Evolutionary conservation across 2,888 invertebrate species (phyloP), one percentile per base, ranked within the genome.

Genomic region (Xanthia togata): DNA sequence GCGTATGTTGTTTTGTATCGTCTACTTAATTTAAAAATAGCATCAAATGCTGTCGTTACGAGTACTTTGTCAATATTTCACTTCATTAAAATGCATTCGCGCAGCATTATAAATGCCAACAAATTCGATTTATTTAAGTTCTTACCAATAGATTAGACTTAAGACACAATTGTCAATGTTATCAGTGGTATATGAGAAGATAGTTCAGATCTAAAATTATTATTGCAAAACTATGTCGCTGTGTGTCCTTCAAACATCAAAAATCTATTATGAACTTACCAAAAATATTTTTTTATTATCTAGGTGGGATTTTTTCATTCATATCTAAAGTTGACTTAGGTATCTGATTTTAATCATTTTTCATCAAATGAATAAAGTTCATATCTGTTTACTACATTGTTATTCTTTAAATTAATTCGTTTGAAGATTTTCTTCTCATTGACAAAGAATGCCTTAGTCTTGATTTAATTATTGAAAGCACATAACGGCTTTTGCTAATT

Each of bases 141-240:
- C 41, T 70, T 73, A 70, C 44, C 65, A 79, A 83, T 79, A 70
- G 38, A 59, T 64, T 70, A 64, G n/a, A 35, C 0, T 35, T 76
- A 64, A 47, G 59, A 31, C 26, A 60, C 35, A n/a, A n/a, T 23
- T 26, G 14, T 59, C 20, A 44, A 20, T 35, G 11, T 6, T 0
- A 11, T 35, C 6, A 20, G 20, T 57, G n/a, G 17, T 11, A 68
- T 35, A 68, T 11, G 5, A 55, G 14, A 17, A 23, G 67, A 23
- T 23, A 9, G 4, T 31, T 23, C 67, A 31, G 4, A 5, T 31
- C 9, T 67, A 3, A 53, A 44, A 23, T 23, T 31, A 23, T 31
- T 9, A 17, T 31, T 35, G 3, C 6, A 17, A 35, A 67, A 17
- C 3, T 35, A 57, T 57, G 1, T 67, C 3, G 9, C 11, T 17